Conservation (phyloP, 2,113 vertebrate genomes). For the Cariama cristata region DNA sequence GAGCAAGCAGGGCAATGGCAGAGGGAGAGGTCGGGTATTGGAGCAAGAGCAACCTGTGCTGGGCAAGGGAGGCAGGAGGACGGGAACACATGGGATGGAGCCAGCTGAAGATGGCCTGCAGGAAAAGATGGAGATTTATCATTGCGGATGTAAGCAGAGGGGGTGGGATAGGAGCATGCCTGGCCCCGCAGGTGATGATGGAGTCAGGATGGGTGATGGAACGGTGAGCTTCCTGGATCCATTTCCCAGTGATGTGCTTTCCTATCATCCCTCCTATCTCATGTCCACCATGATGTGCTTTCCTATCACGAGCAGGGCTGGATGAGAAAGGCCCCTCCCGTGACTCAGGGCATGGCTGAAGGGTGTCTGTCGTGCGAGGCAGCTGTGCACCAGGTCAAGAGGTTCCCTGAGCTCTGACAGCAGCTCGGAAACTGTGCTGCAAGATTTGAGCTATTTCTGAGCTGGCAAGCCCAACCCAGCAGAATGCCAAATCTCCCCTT, state of each 20-base stretch:
- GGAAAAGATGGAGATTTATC: neutral
- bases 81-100: neutral
- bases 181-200: neutral
- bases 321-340: neutral
- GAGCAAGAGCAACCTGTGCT: neutral
- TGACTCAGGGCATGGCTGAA: neutral
- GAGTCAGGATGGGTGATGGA: neutral
- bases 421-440: neutral
- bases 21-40: neutral
- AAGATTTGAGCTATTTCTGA: neutral
- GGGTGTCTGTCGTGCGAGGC: neutral
- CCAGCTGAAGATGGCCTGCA: neutral
- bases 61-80: neutral
- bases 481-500: neutral
- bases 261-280: neutral
- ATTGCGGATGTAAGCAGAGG: neutral
- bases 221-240: neutral
- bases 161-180: neutral
- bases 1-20: neutral
- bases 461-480: neutral
- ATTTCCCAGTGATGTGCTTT: neutral
- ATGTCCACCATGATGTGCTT: neutral
- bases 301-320: neutral
- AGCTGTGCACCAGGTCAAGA: neutral
- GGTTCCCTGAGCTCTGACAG: neutral